A percentile compares a stretch with the other conserved stretches of the same genome.
These are phyloP conservation scores for Caenorhabditis angaria DNA, from an alignment of 2,888 invertebrate genomes.

Conservation along the genomic window DNA sequence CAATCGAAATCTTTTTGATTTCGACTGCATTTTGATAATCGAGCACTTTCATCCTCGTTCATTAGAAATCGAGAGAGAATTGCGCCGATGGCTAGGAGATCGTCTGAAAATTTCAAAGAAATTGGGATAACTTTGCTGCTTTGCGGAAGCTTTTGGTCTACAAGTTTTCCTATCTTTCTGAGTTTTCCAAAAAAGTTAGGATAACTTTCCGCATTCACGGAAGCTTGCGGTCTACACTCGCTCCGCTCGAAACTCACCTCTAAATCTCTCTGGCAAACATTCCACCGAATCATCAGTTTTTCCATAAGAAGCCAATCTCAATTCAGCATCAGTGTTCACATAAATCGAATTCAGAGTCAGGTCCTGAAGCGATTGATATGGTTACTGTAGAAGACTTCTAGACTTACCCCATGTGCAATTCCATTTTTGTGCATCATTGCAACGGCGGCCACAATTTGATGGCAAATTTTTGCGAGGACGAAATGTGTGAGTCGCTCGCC, in stretches of 20 bases:
- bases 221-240: background rate
- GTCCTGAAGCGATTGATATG: no score
- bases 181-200: background rate
- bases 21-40: slow-evolving; percentile 37
- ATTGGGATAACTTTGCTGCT: background rate
- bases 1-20: slow-evolving; percentile 44
- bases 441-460: slow-evolving; percentile 39
- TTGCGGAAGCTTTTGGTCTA: background rate
- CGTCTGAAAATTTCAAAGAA: slow-evolving; percentile 24
- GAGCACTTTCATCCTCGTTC: slow-evolving; percentile 43
- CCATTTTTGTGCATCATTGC: slow-evolving; percentile 44
- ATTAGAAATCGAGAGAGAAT: slow-evolving; percentile 44
- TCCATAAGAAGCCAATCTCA: slow-evolving; percentile 35
- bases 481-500: slow-evolving; percentile 39
- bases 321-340: slow-evolving; percentile 44
- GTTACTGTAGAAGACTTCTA: no score
- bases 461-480: slow-evolving; percentile 38
- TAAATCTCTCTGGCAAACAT: slow-evolving; percentile 29
- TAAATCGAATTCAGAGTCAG: slow-evolving; percentile 36
- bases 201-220: background rate
- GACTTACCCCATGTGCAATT: slow-evolving; percentile 30
- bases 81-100: slow-evolving; percentile 40
- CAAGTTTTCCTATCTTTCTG: no score
- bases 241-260: no score
- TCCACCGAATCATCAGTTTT: slow-evolving; percentile 40